A percentile compares a stretch with the other conserved stretches of the same genome.
These are phyloP conservation scores for Drosophila dunni DNA, from an alignment of 1,140 invertebrate genomes.

Conservation along the genomic window DNA sequence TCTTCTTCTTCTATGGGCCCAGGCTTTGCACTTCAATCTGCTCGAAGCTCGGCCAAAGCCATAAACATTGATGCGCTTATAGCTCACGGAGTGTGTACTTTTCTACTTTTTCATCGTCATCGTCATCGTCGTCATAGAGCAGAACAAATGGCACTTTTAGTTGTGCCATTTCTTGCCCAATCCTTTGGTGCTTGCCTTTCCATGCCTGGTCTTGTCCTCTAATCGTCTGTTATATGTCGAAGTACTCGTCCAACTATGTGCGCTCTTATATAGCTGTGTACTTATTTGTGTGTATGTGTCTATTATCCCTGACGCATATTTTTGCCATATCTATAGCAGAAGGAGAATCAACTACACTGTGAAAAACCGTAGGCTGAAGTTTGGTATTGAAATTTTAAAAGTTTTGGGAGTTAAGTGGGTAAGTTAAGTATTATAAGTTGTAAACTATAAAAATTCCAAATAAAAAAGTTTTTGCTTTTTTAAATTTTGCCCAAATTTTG, in stretches of 20 bases:
- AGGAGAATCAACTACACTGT: background rate
- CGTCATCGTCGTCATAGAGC: background rate
- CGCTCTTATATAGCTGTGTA: background rate
- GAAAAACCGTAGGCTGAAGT: too few species aligned
- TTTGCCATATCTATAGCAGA: conserved; percentile 15
- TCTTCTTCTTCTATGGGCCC: background rate
- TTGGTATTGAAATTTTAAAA: too few species aligned
- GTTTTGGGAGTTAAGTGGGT: too few species aligned
- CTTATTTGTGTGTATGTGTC: background rate
- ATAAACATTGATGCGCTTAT: conserved; percentile 49
- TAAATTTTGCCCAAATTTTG: too few species aligned
- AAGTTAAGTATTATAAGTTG: too few species aligned
- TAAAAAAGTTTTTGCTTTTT: too few species aligned
- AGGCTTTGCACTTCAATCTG: conserved; percentile 7
- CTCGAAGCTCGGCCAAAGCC: conserved; percentile 11
- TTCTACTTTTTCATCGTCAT: background rate
- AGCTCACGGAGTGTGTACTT: conserved; percentile 1
- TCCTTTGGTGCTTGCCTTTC: conserved; percentile 4
- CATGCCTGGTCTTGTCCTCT: background rate
- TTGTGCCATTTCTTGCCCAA: conserved; percentile 1
- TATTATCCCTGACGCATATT: conserved; percentile 31
- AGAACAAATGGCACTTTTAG: conserved; percentile 27
- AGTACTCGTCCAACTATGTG: background rate
- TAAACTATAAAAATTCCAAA: too few species aligned
- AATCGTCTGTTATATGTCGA: background rate